Evolutionary conservation across 1,140 invertebrate genomes (phyloP), one percentile per base, ranked within the genome.

Genomic region (Lordiphosa clarofinis): DNA sequence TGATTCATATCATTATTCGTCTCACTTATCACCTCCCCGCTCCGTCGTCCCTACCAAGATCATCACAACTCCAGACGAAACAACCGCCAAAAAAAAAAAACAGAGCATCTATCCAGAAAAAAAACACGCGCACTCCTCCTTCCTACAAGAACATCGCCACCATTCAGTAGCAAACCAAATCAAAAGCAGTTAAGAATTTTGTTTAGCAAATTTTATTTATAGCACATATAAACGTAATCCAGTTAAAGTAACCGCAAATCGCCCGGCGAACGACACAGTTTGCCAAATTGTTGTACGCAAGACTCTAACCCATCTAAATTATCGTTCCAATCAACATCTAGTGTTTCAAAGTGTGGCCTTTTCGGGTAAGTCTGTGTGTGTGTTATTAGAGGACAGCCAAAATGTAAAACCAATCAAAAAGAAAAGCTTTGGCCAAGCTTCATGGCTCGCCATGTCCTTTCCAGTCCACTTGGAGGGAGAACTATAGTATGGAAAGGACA

Each of bases 261-360:
- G 37, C 19, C 56, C 56, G 39, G 48, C 43, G 37, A 71, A 68
- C 53, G 56, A 59, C 52, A 86, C 81, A 84, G 50, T 74, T 67
- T 82, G 78, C 63, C 87, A 88, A 70, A 84, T 86, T 74, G 73
- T 82, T 81, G 71, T 88, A 82, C 66, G 73, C 52, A 88, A 87
- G 64, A 76, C 70, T 76, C 69, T 88, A 87, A 84, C 74, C 69
- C 73, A 76, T 88, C 76, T 89, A 71, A 86, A 87, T 87, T 88
- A 65, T 82, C 87, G 73, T 78, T 84, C 84, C 73, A 71, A 87
- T 90, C 91, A 92, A 96, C 66, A 78, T 90, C 91, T 92, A 96
- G 95, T 95, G 94, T 96, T 96, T 94, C 95, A 96, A 94, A 95
- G 94, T 91, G 94, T 96, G 94, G 95, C 95, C 91, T 96, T 96